Conservation (phyloP, 1,140 invertebrate genomes). For the Drosophila bocqueti region DNA sequence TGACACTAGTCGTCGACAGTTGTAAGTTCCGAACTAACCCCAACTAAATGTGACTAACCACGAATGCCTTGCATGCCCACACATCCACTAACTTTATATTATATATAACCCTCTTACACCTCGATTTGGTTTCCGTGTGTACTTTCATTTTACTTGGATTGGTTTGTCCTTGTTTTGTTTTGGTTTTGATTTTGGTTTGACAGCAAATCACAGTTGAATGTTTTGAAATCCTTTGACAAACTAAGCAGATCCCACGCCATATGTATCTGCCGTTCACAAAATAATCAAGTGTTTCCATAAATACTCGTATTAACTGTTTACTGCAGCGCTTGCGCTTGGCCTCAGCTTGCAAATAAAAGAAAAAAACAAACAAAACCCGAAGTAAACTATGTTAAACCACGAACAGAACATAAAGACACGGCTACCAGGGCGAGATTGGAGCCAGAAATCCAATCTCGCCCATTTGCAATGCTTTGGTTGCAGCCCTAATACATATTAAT, state of each 20-base stretch:
- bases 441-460: conserved; percentile 35
- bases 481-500: conserved; percentile 36
- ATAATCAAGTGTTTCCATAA: conserved; percentile 36
- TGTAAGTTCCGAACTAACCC: conserved; percentile 64
- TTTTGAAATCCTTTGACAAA: conserved; percentile 61
- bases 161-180: conserved; percentile 34
- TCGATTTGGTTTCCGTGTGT: conserved; percentile 6
- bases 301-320: conserved; percentile 54
- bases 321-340: conserved; percentile 71
- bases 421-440: conserved; percentile 25
- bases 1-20: conserved; percentile 73
- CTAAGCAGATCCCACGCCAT: conserved; percentile 34
- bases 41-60: conserved; percentile 42
- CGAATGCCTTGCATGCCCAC: conserved; percentile 37
- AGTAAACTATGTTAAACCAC: conserved; percentile 37
- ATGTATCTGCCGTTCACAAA: conserved; percentile 18
- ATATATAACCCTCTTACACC: conserved; percentile 11
- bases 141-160: conserved; percentile 13
- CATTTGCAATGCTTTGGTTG: conserved; percentile 72
- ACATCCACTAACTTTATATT: conserved; percentile 21
- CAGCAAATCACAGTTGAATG: conserved; percentile 81
- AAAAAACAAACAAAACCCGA: conserved; percentile 22
- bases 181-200: conserved; percentile 44
- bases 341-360: conserved; percentile 50
- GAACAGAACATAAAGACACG: conserved; percentile 41